phyloP scores from a whole-genome alignment of 2,888 invertebrate genomes.

The Apocheima hispidaria region DNA sequence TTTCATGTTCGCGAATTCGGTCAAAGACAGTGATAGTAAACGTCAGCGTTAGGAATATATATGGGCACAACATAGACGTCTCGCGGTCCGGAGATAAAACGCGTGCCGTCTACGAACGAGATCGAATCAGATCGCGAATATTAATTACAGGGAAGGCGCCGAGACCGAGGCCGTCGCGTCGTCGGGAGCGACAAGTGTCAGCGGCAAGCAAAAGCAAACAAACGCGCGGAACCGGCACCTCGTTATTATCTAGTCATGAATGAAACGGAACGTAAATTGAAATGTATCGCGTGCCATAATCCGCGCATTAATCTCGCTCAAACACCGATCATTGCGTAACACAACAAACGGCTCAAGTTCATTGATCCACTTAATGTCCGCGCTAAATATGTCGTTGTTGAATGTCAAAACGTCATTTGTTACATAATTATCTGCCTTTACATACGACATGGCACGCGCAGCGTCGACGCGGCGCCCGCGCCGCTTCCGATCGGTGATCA shows the following conservation, averaged over 20 bases:
- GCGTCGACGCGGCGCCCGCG: conserved; percentile 41
- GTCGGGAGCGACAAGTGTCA: conserved; percentile 53
- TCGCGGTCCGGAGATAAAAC: conserved; percentile 22
- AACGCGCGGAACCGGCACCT: conserved; percentile 74
- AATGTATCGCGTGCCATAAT: conserved; percentile 86
- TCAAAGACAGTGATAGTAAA: conserved; percentile 34
- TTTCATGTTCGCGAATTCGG: conserved; percentile 25
- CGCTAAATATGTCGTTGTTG: conserved; percentile 83
- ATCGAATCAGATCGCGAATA: conserved; percentile 58
- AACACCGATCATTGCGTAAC: conserved; percentile 83
- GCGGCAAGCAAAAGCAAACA: conserved; percentile 58
- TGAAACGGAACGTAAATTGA: conserved; percentile 85
- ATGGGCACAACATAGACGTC: conserved; percentile 8
- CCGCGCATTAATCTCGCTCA: conserved; percentile 85
- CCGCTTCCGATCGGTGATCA: conserved; percentile 58
- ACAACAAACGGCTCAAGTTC: conserved; percentile 84
- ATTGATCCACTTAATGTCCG: conserved; percentile 85
- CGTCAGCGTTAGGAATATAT: conserved; percentile 19
- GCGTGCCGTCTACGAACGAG: conserved; percentile 4
- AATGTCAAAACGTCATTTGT: conserved; percentile 82
- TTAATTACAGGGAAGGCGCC: conserved; percentile 53
- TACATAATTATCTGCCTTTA: conserved; percentile 78
- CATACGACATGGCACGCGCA: conserved; percentile 65
- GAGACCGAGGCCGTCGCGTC: not conserved
- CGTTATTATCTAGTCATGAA: conserved; percentile 83